Base-by-base conservation (phyloP, 1,140 invertebrate genomes). In the Apocrypta bakeri region DNA sequence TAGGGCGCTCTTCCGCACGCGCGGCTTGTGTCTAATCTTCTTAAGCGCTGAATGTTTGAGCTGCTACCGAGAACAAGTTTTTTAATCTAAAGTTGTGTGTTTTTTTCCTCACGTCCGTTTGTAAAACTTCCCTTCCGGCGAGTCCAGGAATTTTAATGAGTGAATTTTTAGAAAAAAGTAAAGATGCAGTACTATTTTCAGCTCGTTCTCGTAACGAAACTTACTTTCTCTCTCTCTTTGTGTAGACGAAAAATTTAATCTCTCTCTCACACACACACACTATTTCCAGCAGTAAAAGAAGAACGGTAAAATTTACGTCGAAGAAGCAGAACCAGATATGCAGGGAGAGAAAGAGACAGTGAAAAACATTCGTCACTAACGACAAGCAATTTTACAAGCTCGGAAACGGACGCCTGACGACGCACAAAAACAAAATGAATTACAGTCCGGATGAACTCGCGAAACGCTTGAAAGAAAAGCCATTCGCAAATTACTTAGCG, bases 381-480 rank as follows among this genome's bases (percentile, higher is more conserved):
- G 75, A 72, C 81, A 79, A 79, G 68, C 40, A 66, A 83, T 82
- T 82, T 82, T 82, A 76, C 79, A 75, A 74, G 71, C 66, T 42
- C 68, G 17, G 48, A 6, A 56, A 17, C 25, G 48, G n/a, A 37
- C 40, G 69, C 69, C 29, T 79, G 37, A 48, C 25, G 12, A 29
- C 27, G 42, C 14, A 72, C 73, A 83, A 83, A 74, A 83, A 79
- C 69, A 79, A 83, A 83, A 83, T 83, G 82, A 83, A 79, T 82
- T 82, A 79, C 69, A 64, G 68, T 33, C 40, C 48, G 71, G 64
- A 24, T 64, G 66, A 76, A 69, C 56, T 80, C 69, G 69, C 79
- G 79, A 72, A 72, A 75, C 71, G 14, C 29, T n/a, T 9, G 31
- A 83, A 83, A 83, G 81, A 83, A 83, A 83, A 83, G 75, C 75